A percentile compares a stretch with the other conserved stretches of the same genome.
These are phyloP conservation scores for Neomonachus schauinslandi DNA, from an alignment of 2,113 vertebrate genomes.

Conservation along the genomic window DNA sequence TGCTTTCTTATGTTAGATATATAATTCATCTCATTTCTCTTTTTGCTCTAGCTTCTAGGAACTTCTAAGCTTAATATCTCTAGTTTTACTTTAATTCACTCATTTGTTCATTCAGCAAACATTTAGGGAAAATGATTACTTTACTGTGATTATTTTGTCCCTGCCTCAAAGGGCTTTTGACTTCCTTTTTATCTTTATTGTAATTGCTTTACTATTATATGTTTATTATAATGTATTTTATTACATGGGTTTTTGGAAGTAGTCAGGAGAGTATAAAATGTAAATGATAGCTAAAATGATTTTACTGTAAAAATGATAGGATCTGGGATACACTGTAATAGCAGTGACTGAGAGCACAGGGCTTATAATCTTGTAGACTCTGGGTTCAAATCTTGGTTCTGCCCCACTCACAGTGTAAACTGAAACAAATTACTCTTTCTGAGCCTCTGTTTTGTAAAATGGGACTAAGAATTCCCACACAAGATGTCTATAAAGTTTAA, in stretches of 20 bases:
- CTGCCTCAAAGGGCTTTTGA: neutral
- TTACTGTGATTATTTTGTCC: constrained; percentile 1
- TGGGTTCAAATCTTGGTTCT: neutral
- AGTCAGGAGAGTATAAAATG: neutral
- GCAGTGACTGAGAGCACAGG: neutral
- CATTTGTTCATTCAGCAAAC: constrained; percentile 14
- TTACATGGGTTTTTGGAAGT: neutral
- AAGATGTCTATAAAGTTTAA: neutral
- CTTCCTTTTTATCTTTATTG: constrained; percentile 12
- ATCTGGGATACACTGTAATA: neutral
- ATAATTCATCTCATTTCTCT: neutral
- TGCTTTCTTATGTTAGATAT: neutral
- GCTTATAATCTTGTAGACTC: neutral
- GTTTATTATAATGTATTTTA: neutral
- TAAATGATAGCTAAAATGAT: neutral
- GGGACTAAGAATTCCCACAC: neutral
- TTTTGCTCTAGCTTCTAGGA: neutral
- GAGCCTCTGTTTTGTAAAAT: neutral
- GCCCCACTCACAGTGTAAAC: neutral
- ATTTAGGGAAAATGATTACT: constrained; percentile 3
- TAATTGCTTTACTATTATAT: neutral
- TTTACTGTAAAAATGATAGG: neutral
- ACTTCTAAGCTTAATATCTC: neutral
- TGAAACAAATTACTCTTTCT: neutral
- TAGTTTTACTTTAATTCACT: constrained; percentile 30